These are phyloP conservation scores for Paedocypris sp. DNA, from an alignment of 2,113 vertebrate genomes.

Conservation along the genomic window DNA sequence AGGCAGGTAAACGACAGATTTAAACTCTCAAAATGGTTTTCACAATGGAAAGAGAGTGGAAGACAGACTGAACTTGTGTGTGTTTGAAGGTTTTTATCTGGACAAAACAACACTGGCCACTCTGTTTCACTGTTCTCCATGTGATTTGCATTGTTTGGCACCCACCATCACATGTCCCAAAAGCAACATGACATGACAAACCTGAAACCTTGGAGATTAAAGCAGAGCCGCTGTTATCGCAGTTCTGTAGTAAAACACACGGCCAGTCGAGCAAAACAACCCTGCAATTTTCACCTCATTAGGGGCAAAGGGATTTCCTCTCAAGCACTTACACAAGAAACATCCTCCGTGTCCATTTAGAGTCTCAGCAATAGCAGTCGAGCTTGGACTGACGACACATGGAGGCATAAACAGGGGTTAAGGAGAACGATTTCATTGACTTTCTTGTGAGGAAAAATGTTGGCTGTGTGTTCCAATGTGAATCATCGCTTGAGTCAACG, in stretches of 20 bases:
- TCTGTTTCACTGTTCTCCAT: background rate
- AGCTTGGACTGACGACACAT: too few relatives aligned
- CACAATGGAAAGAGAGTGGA: too few relatives aligned
- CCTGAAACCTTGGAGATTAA: constrained; percentile 1
- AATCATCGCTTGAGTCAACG: background rate
- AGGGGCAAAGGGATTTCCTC: background rate
- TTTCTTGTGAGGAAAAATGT: too few relatives aligned
- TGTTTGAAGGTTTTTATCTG: background rate
- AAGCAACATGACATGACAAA: background rate
- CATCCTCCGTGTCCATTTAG: background rate
- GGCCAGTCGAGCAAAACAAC: background rate
- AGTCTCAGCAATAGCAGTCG: too few relatives aligned
- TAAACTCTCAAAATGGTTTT: too few relatives aligned
- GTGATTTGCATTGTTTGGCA: background rate
- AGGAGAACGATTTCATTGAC: too few relatives aligned
- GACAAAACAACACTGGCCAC: too few relatives aligned
- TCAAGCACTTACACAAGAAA: constrained; percentile 3
- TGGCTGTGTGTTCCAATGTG: background rate
- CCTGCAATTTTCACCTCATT: background rate
- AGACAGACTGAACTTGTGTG: background rate
- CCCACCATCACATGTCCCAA: background rate
- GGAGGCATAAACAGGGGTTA: too few relatives aligned
- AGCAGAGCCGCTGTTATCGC: background rate
- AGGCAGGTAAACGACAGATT: too few relatives aligned
- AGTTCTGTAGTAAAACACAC: background rate